These are phyloP conservation scores for Incurvaria masculella DNA, from an alignment of 2,888 invertebrate species.

Conservation along the genomic window DNA sequence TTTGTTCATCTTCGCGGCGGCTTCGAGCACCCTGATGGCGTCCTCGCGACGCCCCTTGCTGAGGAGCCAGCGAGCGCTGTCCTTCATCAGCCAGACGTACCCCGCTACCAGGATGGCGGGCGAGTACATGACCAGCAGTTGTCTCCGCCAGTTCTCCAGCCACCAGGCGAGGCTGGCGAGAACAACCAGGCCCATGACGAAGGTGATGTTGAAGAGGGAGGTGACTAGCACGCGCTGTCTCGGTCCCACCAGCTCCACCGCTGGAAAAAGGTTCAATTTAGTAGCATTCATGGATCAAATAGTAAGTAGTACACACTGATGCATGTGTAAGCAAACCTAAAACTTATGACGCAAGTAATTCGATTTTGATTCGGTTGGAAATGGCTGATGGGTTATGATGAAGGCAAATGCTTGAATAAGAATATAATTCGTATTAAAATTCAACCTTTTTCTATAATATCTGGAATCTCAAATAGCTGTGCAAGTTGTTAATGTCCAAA, in stretches of 20 bases:
- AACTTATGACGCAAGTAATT: too few species aligned
- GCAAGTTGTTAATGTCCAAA: too few species aligned
- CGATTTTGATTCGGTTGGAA: too few species aligned
- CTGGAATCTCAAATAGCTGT: too few species aligned
- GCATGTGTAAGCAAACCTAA: too few species aligned
- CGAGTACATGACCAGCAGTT: slow-evolving; percentile 65
- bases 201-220: slow-evolving; percentile 70
- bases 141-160: slow-evolving; percentile 68
- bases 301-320: too few species aligned
- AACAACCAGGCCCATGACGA: slow-evolving; percentile 70
- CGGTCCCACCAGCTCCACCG: slow-evolving; percentile 75
- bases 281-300: too few species aligned
- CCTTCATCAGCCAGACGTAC: slow-evolving; percentile 73
- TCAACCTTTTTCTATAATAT: too few species aligned
- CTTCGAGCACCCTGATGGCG: slow-evolving; percentile 60
- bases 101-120: slow-evolving; percentile 65
- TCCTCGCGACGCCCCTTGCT: slow-evolving; percentile 65
- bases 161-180: slow-evolving; percentile 70
- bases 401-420: too few species aligned
- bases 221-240: slow-evolving; percentile 72
- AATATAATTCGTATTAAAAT: too few species aligned
- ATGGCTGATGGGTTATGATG: too few species aligned
- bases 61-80: slow-evolving; percentile 76
- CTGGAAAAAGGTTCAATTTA: slow-evolving; percentile 41
- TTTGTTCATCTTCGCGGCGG: slow-evolving; percentile 64